These are phyloP conservation scores for Cataglyphis livida DNA, from an alignment of 2,888 invertebrate species.

Conservation along the genomic window DNA sequence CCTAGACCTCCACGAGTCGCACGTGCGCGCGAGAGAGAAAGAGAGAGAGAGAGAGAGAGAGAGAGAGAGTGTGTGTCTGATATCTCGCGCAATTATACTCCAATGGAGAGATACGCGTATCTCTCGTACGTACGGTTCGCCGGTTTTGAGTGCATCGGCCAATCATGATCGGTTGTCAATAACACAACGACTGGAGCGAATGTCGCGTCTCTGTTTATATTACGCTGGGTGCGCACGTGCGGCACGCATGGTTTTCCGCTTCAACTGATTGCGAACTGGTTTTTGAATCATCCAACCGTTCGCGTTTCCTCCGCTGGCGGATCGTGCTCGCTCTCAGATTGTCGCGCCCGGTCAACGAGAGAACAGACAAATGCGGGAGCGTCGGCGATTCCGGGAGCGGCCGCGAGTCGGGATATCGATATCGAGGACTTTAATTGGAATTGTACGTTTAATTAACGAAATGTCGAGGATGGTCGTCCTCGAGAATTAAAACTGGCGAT, in stretches of 20 bases:
- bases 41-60: conserved; percentile 28
- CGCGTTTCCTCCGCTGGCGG: conserved; percentile 71
- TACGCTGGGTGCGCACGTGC: conserved; percentile 55
- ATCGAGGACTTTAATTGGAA: neutral
- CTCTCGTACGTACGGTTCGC: conserved; percentile 23
- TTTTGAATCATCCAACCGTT: conserved; percentile 83
- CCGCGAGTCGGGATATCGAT: neutral
- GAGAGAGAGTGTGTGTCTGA: conserved; percentile 32
- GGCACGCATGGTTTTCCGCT: conserved; percentile 79
- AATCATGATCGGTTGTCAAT: conserved; percentile 40
- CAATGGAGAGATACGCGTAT: conserved; percentile 45
- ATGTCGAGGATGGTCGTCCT: neutral
- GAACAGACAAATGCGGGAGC: conserved; percentile 58
- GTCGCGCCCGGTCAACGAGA: conserved; percentile 67
- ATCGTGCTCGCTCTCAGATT: conserved; percentile 68
- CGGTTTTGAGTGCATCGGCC: conserved; percentile 40
- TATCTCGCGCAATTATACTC: conserved; percentile 70
- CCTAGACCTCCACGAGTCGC: conserved; percentile 76
- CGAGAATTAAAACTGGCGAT: conserved; percentile 6
- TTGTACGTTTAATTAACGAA: neutral
- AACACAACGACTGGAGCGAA: conserved; percentile 13
- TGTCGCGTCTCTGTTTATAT: conserved; percentile 57
- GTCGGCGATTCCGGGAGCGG: neutral
- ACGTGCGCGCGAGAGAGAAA: neutral
- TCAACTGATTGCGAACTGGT: conserved; percentile 83